Percentiles rank a stretch among this genome's conserved stretches.
These are phyloP conservation scores for Cydia splendana DNA, from an alignment of 1,140 invertebrate genomes.

Conservation along the genomic window DNA sequence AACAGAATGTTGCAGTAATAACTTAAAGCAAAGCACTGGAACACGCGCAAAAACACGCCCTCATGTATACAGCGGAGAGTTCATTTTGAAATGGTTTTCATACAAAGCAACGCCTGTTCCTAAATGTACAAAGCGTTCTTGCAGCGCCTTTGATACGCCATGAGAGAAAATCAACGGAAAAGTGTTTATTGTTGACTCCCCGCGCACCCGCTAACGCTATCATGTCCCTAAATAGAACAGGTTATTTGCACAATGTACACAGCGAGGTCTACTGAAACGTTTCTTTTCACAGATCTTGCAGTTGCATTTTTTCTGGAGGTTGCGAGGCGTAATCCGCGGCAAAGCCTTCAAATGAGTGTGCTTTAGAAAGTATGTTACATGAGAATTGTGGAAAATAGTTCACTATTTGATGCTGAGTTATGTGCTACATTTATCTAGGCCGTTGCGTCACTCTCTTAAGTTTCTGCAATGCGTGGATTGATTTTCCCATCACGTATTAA, in stretches of 20 bases:
- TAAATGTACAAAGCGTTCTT: constrained; percentile 42
- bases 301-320: constrained; percentile 23
- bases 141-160: constrained; percentile 38
- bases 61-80: constrained; percentile 34
- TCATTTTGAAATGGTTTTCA: constrained; percentile 26
- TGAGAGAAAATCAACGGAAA: constrained; percentile 36
- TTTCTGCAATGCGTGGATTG: no score
- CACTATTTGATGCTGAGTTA: background rate
- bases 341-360: constrained; percentile 19
- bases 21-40: background rate
- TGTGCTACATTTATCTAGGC: no score
- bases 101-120: constrained; percentile 34
- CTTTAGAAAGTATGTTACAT: constrained; percentile 17
- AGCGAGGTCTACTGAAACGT: background rate
- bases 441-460: no score
- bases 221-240: constrained; percentile 22
- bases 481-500: no score
- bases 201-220: constrained; percentile 11
- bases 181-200: constrained; percentile 40
- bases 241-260: constrained; percentile 4
- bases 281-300: constrained; percentile 8
- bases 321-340: background rate
- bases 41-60: background rate
- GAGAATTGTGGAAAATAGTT: constrained; percentile 5
- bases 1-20: constrained; percentile 18